Evolutionary conservation across 2,888 invertebrate species (phyloP).

Genomic region (Polietes domitor): DNA sequence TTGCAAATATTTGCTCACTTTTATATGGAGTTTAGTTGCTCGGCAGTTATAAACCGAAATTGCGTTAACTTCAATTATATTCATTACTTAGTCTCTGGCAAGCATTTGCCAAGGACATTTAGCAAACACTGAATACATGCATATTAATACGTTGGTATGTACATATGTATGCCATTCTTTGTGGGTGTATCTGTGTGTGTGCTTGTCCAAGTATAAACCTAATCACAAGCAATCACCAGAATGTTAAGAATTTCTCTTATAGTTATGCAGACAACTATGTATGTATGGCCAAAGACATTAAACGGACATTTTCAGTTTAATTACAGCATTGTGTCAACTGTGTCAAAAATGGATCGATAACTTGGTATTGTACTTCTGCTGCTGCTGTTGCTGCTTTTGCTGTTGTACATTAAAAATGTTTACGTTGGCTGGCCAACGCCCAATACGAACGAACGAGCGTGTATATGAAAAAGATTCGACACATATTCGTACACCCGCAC

Average conservation of each 20-base stretch:
- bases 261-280: neutral
- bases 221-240: no score
- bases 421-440: conserved; percentile 66
- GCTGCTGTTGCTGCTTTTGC: no score
- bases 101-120: no score
- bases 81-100: no score
- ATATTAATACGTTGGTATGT: neutral
- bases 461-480: conserved; percentile 10
- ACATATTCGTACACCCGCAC: neutral
- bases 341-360: conserved; percentile 55
- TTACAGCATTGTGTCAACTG: conserved; percentile 61
- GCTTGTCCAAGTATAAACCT: no score
- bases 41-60: no score
- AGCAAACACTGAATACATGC: neutral
- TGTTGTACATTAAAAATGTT: conserved; percentile 55
- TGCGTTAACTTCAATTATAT: no score
- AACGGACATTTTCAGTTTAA: conserved; percentile 55
- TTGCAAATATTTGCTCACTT: no score
- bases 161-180: neutral
- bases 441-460: conserved; percentile 49
- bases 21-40: no score
- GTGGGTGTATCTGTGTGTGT: no score
- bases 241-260: neutral
- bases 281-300: conserved; percentile 5
- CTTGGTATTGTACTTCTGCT: neutral